phyloP scores from a whole-genome alignment of 2,888 invertebrate species.

The Oeneis ivallda region DNA sequence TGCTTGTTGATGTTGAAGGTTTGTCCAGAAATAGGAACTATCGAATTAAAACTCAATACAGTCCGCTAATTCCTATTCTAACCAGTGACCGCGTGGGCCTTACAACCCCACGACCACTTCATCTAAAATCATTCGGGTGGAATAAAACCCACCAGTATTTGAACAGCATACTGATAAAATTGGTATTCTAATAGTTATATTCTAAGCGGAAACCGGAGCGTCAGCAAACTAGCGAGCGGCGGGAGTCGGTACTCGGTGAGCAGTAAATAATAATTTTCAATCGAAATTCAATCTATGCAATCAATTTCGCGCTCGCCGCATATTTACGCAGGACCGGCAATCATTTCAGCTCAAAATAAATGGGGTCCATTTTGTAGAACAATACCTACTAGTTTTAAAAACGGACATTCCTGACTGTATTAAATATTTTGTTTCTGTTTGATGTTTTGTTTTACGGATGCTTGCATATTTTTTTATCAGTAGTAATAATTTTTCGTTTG shows the following conservation, averaged over 20 bases:
- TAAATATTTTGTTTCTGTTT: neutral
- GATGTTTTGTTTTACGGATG: neutral
- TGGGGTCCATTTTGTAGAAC: constrained; percentile 20
- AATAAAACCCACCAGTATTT: no score
- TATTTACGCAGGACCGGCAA: constrained; percentile 30
- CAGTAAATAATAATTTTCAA: constrained; percentile 37
- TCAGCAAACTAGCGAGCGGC: constrained; percentile 27
- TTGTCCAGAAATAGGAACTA: no score
- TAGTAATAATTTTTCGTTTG: no score
- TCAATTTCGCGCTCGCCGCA: constrained; percentile 35
- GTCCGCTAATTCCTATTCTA: no score
- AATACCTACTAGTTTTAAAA: constrained; percentile 15
- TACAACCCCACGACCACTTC: no score
- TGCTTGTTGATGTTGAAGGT: no score
- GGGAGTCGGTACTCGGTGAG: constrained; percentile 4
- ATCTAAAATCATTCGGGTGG: no score
- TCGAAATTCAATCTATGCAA: constrained; percentile 38
- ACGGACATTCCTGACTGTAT: neutral
- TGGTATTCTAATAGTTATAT: constrained; percentile 4
- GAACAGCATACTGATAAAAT: no score
- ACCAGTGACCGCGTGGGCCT: no score
- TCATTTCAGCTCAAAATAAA: constrained; percentile 31
- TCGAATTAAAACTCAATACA: no score
- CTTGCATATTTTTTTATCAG: neutral
- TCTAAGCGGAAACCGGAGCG: constrained; percentile 13